Conservation (phyloP, 2,888 invertebrate genomes). For the Rotaria socialis region DNA sequence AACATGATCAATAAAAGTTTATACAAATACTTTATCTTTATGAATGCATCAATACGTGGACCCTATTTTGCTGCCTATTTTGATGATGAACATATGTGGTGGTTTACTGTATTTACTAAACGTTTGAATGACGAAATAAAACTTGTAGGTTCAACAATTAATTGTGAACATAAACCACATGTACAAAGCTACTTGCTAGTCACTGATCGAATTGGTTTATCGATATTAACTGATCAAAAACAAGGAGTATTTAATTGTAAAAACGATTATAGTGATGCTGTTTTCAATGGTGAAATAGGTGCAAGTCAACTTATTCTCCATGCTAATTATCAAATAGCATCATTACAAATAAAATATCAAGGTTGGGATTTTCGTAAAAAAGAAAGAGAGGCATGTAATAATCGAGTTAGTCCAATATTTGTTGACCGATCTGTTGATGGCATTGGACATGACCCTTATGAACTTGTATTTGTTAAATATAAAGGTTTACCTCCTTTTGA, state of each 20-base stretch:
- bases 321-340: slow-evolving; percentile 25
- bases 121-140: neutral
- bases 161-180: slow-evolving; percentile 11
- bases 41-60: neutral
- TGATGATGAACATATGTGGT: neutral
- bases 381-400: neutral
- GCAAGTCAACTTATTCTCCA: neutral
- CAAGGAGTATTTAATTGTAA: neutral
- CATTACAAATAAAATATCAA: slow-evolving; percentile 7
- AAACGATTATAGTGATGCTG: neutral
- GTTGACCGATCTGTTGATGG: neutral
- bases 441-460: neutral
- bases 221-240: neutral
- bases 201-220: neutral
- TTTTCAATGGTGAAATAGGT: neutral
- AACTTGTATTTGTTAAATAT: slow-evolving; percentile 11
- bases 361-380: neutral
- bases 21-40: neutral
- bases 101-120: neutral
- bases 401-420: neutral
- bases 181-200: neutral
- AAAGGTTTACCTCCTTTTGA: neutral
- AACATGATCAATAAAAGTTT: neutral
- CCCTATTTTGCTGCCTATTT: neutral
- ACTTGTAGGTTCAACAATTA: neutral